Conservation (phyloP, 1,140 invertebrate genomes). For the Nebria ingens region DNA sequence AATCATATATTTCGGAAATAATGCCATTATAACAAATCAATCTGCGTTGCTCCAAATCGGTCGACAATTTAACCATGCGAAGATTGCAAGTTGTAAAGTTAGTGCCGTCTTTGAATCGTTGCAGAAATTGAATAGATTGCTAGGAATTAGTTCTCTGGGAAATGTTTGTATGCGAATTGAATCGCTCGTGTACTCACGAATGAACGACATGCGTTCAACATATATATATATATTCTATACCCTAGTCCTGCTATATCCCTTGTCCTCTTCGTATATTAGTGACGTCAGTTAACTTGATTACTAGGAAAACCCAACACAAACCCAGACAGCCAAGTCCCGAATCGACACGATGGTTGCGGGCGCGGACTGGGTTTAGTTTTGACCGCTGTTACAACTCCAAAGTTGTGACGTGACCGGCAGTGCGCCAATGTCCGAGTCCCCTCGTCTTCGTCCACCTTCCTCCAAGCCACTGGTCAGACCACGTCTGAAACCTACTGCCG, state of each 20-base stretch:
- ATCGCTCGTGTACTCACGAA: no score
- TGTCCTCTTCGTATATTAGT: neutral
- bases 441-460: neutral
- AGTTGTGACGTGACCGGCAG: neutral
- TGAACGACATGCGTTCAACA: neutral
- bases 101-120: neutral
- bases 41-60: no score
- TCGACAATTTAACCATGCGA: no score
- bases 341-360: no score
- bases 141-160: neutral
- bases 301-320: neutral
- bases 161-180: neutral
- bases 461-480: no score
- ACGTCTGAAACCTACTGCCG: no score
- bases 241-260: neutral
- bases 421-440: neutral
- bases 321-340: no score
- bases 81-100: neutral
- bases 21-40: no score
- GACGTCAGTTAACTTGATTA: neutral
- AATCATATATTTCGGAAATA: no score
- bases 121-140: neutral
- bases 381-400: neutral
- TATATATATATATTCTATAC: neutral
- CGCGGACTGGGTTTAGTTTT: neutral